These are phyloP conservation scores for Tethya wilhelma DNA, from an alignment of 37 sponge, comb jelly and placozoan species.

Conservation along the genomic window DNA sequence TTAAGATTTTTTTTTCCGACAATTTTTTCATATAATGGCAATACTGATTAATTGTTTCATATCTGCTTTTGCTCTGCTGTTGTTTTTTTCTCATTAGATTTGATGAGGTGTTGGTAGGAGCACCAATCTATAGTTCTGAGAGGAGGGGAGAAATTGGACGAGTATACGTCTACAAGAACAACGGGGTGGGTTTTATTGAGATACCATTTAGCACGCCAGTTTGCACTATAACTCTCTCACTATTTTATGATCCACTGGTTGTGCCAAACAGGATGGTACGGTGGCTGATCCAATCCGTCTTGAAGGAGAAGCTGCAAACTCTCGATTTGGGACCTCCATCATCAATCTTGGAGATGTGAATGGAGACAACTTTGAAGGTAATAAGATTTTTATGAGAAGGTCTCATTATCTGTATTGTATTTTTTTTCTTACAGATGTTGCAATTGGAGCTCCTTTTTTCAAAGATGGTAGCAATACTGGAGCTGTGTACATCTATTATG, in stretches of 20 bases:
- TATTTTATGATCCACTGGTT: too few relatives aligned
- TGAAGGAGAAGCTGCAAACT: background rate
- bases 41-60: too few relatives aligned
- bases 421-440: slow-evolving; percentile 32
- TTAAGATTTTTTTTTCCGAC: too few relatives aligned
- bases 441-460: slow-evolving; percentile 59
- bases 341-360: slow-evolving; percentile 57
- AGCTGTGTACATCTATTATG: slow-evolving; percentile 50
- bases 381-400: too few relatives aligned
- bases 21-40: too few relatives aligned
- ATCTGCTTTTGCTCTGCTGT: too few relatives aligned
- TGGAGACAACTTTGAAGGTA: slow-evolving; percentile 39
- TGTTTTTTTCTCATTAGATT: background rate
- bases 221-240: too few relatives aligned
- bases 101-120: slow-evolving; percentile 32
- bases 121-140: slow-evolving; percentile 16
- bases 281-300: slow-evolving; percentile 10
- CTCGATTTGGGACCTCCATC: slow-evolving; percentile 33
- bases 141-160: background rate
- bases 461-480: background rate
- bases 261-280: too few relatives aligned
- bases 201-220: too few relatives aligned
- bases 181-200: slow-evolving; percentile 2
- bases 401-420: too few relatives aligned
- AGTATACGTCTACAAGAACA: slow-evolving; percentile 22